A percentile compares a stretch with the other conserved stretches of the same genome.
Conservation (phyloP, 2,113 vertebrate species). For the Corythoichthys intestinalis region DNA sequence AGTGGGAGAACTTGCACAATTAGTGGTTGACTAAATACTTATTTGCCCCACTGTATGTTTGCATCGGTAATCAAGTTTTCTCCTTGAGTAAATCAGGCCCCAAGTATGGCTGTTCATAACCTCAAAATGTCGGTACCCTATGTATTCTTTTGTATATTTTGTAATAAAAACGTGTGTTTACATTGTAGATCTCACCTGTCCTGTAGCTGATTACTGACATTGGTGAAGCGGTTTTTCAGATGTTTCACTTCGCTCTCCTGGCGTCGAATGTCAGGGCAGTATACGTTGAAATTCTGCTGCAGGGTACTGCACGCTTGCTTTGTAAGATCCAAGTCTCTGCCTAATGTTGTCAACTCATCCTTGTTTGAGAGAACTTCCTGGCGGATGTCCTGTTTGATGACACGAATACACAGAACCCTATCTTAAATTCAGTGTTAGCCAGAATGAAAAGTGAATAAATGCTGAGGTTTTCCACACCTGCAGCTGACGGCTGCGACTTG, state of each 20-base stretch:
- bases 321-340: slow-evolving; percentile 77
- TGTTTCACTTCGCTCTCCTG: slow-evolving; percentile 81
- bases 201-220: slow-evolving; percentile 80
- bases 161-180: too few relatives aligned
- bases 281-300: slow-evolving; percentile 84
- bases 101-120: too few relatives aligned
- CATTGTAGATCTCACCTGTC: slow-evolving; percentile 73
- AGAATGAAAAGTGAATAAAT: not conserved
- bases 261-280: slow-evolving; percentile 82
- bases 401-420: not conserved
- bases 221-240: slow-evolving; percentile 84
- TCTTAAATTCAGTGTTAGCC: not conserved
- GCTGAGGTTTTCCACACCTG: slow-evolving; percentile 71
- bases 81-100: too few relatives aligned
- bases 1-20: too few relatives aligned
- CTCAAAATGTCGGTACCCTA: too few relatives aligned
- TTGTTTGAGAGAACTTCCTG: slow-evolving; percentile 73
- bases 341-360: slow-evolving; percentile 78
- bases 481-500: slow-evolving; percentile 70
- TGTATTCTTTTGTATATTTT: too few relatives aligned
- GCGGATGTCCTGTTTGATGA: slow-evolving; percentile 65
- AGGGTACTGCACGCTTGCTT: slow-evolving; percentile 78
- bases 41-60: too few relatives aligned
- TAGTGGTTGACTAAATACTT: too few relatives aligned
- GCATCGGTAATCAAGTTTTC: too few relatives aligned